Conservation (phyloP, 1,140 invertebrate genomes). For the Zaprionus nigranus region DNA sequence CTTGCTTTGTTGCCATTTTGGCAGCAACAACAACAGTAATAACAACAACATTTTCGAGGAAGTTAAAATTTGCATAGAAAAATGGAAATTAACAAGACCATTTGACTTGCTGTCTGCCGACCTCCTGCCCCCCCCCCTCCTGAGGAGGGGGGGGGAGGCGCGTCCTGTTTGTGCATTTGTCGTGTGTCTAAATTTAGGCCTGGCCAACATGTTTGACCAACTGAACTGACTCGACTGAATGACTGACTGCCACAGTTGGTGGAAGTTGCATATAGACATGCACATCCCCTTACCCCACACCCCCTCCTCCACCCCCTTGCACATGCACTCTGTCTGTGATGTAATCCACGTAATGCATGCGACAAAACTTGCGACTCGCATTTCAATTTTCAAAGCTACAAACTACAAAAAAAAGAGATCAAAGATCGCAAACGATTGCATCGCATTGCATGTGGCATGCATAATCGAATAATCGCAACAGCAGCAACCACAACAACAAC, state of each 20-base stretch:
- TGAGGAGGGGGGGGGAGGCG: conserved; percentile 20
- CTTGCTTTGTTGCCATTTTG: conserved; percentile 71
- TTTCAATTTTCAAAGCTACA: conserved; percentile 65
- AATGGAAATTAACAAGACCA: conserved; percentile 84
- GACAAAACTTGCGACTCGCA: conserved; percentile 76
- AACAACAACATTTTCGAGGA: conserved; percentile 65
- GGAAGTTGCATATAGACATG: conserved; percentile 39
- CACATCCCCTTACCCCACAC: conserved; percentile 10
- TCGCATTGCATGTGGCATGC: conserved; percentile 65
- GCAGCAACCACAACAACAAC: not conserved
- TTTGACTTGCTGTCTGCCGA: conserved; percentile 73
- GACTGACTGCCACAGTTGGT: conserved; percentile 78
- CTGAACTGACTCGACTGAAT: conserved; percentile 81
- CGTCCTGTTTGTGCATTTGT: conserved; percentile 69
- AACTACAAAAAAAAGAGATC: conserved; percentile 39
- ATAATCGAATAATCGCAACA: conserved; percentile 53
- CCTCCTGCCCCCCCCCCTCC: too few relatives aligned
- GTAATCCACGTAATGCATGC: conserved; percentile 78
- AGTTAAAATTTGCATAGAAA: conserved; percentile 83
- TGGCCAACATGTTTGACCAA: conserved; percentile 79
- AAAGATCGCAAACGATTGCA: conserved; percentile 65
- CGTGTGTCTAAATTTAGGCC: conserved; percentile 71
- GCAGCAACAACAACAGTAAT: conserved; percentile 10
- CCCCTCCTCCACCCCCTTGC: not conserved
- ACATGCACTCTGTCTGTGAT: conserved; percentile 45